phyloP scores from a whole-genome alignment of 2,797 vertebrate genomes.

The Coregonus suidteri region DNA sequence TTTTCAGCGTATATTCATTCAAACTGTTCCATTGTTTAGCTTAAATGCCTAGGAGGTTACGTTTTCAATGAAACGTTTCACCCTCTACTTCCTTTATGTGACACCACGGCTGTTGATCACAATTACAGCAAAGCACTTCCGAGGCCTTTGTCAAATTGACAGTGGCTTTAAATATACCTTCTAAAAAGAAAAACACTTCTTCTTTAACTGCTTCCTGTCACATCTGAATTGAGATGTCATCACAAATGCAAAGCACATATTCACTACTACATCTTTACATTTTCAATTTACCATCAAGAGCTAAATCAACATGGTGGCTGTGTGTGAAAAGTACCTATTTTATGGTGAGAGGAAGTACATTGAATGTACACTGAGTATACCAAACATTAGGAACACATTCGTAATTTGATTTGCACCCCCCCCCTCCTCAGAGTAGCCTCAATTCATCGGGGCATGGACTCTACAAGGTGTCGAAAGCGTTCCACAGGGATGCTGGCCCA shows the following conservation, averaged over 20 bases:
- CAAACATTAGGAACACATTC: too few relatives aligned
- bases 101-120: slow-evolving; percentile 44
- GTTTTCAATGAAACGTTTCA: slow-evolving; percentile 39
- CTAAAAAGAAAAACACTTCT: slow-evolving; percentile 19
- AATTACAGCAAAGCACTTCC: slow-evolving; percentile 34
- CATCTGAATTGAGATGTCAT: not conserved
- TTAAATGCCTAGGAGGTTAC: slow-evolving; percentile 45
- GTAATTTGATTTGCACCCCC: too few relatives aligned
- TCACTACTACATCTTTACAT: not conserved
- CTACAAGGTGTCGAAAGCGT: too few relatives aligned
- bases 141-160: slow-evolving; percentile 42
- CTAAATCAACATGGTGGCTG: not conserved
- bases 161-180: slow-evolving; percentile 21
- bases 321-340: not conserved
- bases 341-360: not conserved
- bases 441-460: too few relatives aligned
- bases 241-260: not conserved
- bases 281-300: not conserved
- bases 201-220: slow-evolving; percentile 22
- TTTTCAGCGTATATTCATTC: slow-evolving; percentile 65
- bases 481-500: too few relatives aligned
- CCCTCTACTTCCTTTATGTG: slow-evolving; percentile 35
- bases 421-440: too few relatives aligned
- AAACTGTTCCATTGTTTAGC: slow-evolving; percentile 40
- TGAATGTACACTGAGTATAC: not conserved